Conservation (phyloP, 2,113 vertebrate species). For the Phyllostomus discolor region DNA sequence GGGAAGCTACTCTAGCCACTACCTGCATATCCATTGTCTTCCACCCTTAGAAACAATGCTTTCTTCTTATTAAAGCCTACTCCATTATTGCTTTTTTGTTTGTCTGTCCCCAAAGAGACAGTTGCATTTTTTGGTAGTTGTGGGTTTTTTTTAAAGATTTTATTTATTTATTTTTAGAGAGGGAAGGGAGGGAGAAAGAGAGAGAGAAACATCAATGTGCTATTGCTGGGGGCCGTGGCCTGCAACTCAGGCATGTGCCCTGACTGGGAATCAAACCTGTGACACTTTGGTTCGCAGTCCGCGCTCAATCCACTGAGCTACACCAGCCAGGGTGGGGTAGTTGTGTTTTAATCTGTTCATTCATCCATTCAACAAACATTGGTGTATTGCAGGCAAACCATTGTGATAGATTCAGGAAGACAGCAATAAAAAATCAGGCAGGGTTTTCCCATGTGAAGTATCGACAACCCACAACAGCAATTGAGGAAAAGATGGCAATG, state of each 20-base stretch:
- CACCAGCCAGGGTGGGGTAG: too few species aligned
- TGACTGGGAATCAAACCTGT: too few species aligned
- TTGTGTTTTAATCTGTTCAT: neutral
- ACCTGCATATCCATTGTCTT: neutral
- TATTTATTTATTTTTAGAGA: too few species aligned
- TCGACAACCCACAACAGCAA: neutral
- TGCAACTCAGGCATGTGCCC: too few species aligned
- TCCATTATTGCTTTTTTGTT: neutral
- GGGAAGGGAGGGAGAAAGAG: too few species aligned
- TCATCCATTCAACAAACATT: neutral
- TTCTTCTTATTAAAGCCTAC: neutral
- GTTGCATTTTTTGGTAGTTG: neutral
- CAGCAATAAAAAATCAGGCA: neutral
- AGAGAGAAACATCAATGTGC: too few species aligned
- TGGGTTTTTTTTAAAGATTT: too few species aligned
- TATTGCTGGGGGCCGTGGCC: too few species aligned
- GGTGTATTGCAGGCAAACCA: neutral
- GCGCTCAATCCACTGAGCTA: too few species aligned
- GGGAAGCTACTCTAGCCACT: neutral
- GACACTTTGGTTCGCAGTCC: too few species aligned
- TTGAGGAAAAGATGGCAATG: neutral
- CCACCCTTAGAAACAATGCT: neutral
- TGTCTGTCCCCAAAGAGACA: neutral
- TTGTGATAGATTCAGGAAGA: neutral
- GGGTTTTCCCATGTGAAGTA: neutral